Base-by-base conservation (phyloP, 2,888 invertebrate species). In the Girardia tigrina region DNA sequence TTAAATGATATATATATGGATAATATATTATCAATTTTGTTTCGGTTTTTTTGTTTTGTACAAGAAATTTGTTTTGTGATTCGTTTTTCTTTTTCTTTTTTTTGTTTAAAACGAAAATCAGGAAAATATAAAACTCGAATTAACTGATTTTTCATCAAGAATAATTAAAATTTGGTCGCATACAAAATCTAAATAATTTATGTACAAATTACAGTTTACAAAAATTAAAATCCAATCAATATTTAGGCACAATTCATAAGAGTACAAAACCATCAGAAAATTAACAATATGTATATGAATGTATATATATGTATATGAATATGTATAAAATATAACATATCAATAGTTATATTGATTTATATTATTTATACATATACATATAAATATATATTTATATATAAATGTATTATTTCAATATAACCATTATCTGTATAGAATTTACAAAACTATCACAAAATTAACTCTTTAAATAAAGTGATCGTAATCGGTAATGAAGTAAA, bases 81-180 rank as follows among this genome's bases (percentile, higher is more conserved):
- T n/a, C n/a, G n/a, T n/a, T n/a, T n/a, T 12, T 56, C 2, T 56
- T 56, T 56, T 56, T 56, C 4, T 2, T 20, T n/a, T 56, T 56
- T 20, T 56, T 20, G 56, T 56, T 56, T 56, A 56, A 56, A 56
- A 56, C 56, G 23, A 56, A 36, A 56, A 56, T 56, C 56, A 56
- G 56, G 56, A 56, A 56, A 56, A 56, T 56, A 56, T 56, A 56
- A 56, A 56, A 56, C 56, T 56, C 56, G 56, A 56, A 56, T 56
- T 56, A 56, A 56, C 56, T 56, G 56, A 56, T 56, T 56, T 56
- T 56, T 56, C 16, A 16, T 12, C 16, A 16, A 36, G 16, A 16
- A 36, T n/a, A 56, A 56, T 56, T 56, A 56, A 56, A 56, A 56
- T 56, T 56, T 56, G 56, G 56, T 56, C 56, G 56, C 56, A 56